Evolutionary conservation across 1,140 invertebrate genomes (phyloP).

Genomic region (Globodera ellingtonae): DNA sequence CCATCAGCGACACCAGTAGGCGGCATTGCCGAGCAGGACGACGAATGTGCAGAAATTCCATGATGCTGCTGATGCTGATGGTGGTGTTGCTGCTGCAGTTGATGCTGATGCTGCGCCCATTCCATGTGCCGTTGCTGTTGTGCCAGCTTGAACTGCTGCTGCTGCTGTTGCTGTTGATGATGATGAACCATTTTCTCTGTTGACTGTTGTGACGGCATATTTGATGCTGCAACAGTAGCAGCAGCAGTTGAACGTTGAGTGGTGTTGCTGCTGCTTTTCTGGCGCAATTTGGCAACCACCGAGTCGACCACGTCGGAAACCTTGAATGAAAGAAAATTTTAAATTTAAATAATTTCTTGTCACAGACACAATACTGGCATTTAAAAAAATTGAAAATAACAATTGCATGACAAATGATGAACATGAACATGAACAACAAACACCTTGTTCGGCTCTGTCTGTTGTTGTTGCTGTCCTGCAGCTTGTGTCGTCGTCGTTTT

Average conservation of each 20-base stretch:
- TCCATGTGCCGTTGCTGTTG: constrained; percentile 1
- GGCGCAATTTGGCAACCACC: constrained; percentile 31
- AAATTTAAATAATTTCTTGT: background rate
- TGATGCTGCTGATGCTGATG: too few relatives aligned
- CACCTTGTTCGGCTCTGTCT: background rate
- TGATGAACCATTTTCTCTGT: background rate
- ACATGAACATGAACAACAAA: too few relatives aligned
- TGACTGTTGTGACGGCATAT: background rate
- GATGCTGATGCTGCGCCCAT: background rate
- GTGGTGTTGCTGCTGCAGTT: too few relatives aligned
- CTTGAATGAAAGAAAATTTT: background rate
- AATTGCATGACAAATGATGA: too few relatives aligned
- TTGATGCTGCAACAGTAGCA: constrained; percentile 1
- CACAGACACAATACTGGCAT: too few relatives aligned
- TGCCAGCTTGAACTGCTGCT: background rate
- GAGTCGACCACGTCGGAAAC: constrained; percentile 41
- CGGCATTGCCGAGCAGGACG: too few relatives aligned
- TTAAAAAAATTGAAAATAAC: too few relatives aligned
- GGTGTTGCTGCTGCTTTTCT: constrained; percentile 11
- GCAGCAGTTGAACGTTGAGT: background rate
- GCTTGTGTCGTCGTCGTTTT: constrained; percentile 14
- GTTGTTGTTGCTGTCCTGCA: background rate
- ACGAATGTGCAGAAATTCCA: too few relatives aligned
- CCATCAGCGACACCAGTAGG: too few relatives aligned
- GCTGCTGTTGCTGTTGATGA: constrained; percentile 22